Conservation (phyloP, 2,888 invertebrate genomes). For the Mechanitis messenoides region DNA sequence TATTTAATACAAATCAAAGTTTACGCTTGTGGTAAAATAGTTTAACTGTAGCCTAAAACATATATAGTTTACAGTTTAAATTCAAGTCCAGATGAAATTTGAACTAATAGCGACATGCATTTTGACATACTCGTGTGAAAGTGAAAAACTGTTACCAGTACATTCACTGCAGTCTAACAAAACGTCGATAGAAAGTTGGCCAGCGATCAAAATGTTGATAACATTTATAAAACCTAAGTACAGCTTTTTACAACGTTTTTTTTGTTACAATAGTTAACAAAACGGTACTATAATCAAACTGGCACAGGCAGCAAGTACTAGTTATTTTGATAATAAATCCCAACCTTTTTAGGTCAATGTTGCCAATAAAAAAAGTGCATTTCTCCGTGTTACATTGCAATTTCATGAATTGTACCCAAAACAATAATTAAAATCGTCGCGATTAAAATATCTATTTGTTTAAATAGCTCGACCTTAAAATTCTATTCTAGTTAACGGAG, state of each 20-base stretch:
- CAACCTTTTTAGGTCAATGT: no score
- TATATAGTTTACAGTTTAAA: no score
- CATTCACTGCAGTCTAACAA: conserved; percentile 26
- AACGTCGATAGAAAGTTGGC: conserved; percentile 33
- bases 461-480: not conserved
- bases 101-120: not conserved
- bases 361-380: no score
- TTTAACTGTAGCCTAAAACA: no score
- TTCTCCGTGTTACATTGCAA: not conserved
- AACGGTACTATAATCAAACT: conserved; percentile 12
- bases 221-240: conserved; percentile 17
- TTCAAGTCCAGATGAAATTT: no score
- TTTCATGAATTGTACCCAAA: no score
- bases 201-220: conserved; percentile 28
- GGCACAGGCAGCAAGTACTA: not conserved
- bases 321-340: no score
- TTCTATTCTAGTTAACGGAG: not conserved
- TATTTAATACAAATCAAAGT: no score
- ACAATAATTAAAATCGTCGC: not conserved
- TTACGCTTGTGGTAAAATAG: no score
- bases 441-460: not conserved
- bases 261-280: conserved; percentile 6
- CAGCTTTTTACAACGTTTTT: conserved; percentile 8
- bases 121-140: conserved; percentile 26
- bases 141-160: conserved; percentile 29